Percentiles rank a stretch among this genome's conserved stretches.
phyloP scores from a whole-genome alignment of 1,140 invertebrate species.

The Achatina immaculata region DNA sequence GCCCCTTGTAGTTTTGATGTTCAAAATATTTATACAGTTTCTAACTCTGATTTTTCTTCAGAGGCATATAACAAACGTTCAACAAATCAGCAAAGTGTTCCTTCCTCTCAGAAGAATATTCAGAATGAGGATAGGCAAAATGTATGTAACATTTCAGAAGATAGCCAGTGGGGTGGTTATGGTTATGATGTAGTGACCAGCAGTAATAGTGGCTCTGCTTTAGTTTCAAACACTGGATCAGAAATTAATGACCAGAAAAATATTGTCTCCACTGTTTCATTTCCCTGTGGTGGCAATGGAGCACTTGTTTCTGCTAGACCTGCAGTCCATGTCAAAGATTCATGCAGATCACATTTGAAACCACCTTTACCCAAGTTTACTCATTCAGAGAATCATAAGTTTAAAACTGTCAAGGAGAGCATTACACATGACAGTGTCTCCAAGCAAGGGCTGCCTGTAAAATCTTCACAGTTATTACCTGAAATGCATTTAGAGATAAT shows the following conservation, averaged over 20 bases:
- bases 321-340: background rate
- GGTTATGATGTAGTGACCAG: too few species aligned
- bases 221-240: background rate
- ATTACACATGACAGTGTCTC: background rate
- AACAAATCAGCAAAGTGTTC: background rate
- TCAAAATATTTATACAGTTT: background rate
- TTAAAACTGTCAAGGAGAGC: background rate
- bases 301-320: background rate
- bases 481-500: slow-evolving; percentile 17
- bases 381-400: background rate
- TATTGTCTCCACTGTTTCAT: background rate
- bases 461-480: background rate
- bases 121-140: background rate
- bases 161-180: background rate
- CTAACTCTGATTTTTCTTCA: background rate
- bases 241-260: background rate
- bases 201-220: too few species aligned
- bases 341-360: background rate
- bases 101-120: background rate
- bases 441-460: background rate
- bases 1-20: background rate
- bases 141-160: background rate
- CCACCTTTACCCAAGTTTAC: background rate
- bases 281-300: background rate
- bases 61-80: background rate